phyloP scores from a whole-genome alignment of 2,113 vertebrate genomes.

The Meriones unguiculatus region DNA sequence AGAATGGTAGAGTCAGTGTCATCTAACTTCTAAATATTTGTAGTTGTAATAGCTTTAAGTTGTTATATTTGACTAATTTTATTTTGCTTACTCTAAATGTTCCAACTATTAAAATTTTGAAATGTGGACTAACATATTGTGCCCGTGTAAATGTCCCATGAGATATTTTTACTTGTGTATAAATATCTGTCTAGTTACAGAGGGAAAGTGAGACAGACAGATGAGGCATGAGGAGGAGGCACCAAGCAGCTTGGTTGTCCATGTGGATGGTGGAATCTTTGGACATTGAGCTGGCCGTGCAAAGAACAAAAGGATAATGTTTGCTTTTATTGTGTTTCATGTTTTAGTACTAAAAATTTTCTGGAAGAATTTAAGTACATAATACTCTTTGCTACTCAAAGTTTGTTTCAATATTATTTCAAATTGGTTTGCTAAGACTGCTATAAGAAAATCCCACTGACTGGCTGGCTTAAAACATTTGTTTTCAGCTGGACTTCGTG shows the following conservation, averaged over 20 bases:
- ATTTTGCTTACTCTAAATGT: neutral
- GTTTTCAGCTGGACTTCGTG: neutral
- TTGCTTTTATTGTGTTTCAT: slow-evolving; percentile 20
- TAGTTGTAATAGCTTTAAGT: neutral
- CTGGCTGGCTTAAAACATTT: neutral
- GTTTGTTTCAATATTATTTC: slow-evolving; percentile 10
- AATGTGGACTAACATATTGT: neutral
- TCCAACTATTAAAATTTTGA: slow-evolving; percentile 17
- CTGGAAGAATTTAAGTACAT: slow-evolving; percentile 29
- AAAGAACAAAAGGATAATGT: neutral
- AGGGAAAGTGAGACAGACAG: slow-evolving; percentile 9
- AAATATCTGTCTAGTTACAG: slow-evolving; percentile 5
- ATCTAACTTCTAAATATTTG: neutral
- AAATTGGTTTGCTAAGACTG: neutral
- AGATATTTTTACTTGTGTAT: neutral
- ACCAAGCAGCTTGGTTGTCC: neutral
- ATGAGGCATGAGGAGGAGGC: neutral
- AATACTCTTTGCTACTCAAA: slow-evolving; percentile 21
- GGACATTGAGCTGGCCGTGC: neutral
- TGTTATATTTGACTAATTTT: slow-evolving; percentile 42
- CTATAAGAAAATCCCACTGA: neutral
- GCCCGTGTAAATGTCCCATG: neutral
- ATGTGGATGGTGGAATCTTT: neutral
- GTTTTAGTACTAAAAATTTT: slow-evolving; percentile 30
- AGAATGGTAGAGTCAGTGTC: slow-evolving; percentile 13